These are phyloP conservation scores for Pinctada fucata DNA, from an alignment of 2,888 invertebrate species.

Conservation along the genomic window DNA sequence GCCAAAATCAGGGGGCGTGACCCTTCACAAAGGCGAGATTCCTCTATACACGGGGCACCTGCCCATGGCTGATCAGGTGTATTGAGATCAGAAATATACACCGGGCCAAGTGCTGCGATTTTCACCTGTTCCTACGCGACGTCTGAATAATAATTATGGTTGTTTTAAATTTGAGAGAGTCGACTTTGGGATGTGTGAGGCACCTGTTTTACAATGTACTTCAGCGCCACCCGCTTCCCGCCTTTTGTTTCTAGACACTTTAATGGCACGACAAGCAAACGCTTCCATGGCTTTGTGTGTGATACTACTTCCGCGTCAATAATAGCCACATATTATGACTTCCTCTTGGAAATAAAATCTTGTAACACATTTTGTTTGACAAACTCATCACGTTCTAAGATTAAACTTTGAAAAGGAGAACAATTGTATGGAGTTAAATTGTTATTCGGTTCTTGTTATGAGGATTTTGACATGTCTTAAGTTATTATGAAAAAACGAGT, in stretches of 20 bases:
- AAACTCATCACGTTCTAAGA: too few species aligned
- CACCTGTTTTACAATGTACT: background rate
- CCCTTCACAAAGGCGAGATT: background rate
- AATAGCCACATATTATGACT: too few species aligned
- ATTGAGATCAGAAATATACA: background rate
- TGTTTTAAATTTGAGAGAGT: background rate
- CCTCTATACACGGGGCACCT: background rate
- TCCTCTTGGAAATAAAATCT: too few species aligned
- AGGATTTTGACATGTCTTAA: too few species aligned
- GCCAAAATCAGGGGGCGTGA: background rate
- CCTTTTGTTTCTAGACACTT: background rate
- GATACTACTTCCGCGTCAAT: too few species aligned
- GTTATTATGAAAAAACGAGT: too few species aligned
- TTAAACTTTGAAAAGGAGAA: too few species aligned
- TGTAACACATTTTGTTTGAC: too few species aligned
- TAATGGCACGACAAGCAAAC: background rate
- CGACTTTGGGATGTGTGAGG: background rate
- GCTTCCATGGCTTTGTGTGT: too few species aligned
- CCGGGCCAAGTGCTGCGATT: background rate
- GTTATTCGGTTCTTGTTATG: too few species aligned
- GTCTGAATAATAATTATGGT: background rate
- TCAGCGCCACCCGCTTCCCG: background rate
- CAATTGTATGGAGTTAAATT: too few species aligned
- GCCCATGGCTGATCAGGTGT: slow-evolving; percentile 1
- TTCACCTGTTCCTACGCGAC: background rate